Base-by-base conservation (phyloP, 2,113 vertebrate species). In the Corvus moneduloides region DNA sequence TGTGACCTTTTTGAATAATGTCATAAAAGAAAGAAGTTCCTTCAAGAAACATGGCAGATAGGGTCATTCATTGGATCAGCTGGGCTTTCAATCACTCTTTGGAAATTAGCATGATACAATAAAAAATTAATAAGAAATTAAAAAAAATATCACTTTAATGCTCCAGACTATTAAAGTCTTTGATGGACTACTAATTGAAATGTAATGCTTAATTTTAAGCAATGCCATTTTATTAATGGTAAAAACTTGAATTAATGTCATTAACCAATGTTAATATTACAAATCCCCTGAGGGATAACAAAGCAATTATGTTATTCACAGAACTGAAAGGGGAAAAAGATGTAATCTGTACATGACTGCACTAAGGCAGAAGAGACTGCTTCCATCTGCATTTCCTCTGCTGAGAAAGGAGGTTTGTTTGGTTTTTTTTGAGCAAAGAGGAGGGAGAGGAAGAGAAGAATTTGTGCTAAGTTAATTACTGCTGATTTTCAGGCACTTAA, bases 201-300 rank as follows among this genome's bases (percentile, higher is more conserved):
- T 92, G 87, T 94, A 94, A 97, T 93, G 93, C 88, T 97, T 97
- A 96, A 97, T 97, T 97, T 95, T 97, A 96, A 95, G 94, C 93
- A 96, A 89, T 78, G 93, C 80, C 83, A 77, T 97, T 97, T 96
- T 97, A 97, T 97, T 97, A 97, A 97, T 95, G 95, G 92, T 80
- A 97, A 97, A 97, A 97, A 89, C 94, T 97, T 91, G 91, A 97
- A 97, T 97, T 98, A 97, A 97, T 92, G 94, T 86, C 95, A 97
- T 97, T 97, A 97, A 95, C 92, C 93, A 95, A 94, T 94, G 95
- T 96, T 97, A 96, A 95, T 95, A 95, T 95, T 97, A 95, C 94
- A 97, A 96, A 96, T 94, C 90, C 88, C 96, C 95, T 24, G 84
- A 93, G 96, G 97, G 96, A 94, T 90, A 95, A 95, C 95, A 89